Conservation (phyloP, 2,113 vertebrate species). For the Gallinago media region DNA sequence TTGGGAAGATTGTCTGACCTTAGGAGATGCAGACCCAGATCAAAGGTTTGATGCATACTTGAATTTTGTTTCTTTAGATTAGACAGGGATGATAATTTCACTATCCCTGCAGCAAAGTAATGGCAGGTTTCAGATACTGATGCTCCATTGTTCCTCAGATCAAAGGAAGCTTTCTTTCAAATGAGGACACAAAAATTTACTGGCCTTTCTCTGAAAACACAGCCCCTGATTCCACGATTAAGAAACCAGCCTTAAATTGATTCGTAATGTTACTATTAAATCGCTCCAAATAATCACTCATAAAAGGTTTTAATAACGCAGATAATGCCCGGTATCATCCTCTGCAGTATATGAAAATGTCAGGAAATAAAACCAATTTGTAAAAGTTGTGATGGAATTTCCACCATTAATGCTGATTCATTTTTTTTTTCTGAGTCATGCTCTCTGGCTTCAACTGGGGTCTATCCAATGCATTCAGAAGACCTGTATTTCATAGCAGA, state of each 20-base stretch:
- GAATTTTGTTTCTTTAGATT: slow-evolving; percentile 9
- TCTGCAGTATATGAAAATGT: not conserved
- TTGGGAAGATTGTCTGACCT: not conserved
- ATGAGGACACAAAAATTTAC: not conserved
- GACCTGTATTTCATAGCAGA: not conserved
- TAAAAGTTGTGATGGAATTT: not conserved
- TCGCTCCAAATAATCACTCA: not conserved
- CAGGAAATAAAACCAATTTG: not conserved
- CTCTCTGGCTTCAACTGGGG: not conserved
- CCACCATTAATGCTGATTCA: not conserved
- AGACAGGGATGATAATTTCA: not conserved
- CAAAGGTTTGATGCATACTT: slow-evolving; percentile 15
- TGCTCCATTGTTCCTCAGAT: not conserved
- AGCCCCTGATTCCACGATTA: not conserved
- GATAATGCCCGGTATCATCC: not conserved
- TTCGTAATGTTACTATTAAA: not conserved
- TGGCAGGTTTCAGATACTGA: not conserved
- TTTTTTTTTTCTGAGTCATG: not conserved
- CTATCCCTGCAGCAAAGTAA: not conserved
- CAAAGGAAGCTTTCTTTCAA: slow-evolving; percentile 36
- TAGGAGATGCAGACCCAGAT: slow-evolving; percentile 33
- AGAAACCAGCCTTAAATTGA: not conserved
- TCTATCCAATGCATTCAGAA: not conserved
- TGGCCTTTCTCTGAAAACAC: not conserved
- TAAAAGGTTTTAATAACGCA: not conserved